Evolutionary conservation across 2,888 invertebrate species (phyloP), one percentile per base, ranked within the genome.

Genomic region (Dugesia japonica): DNA sequence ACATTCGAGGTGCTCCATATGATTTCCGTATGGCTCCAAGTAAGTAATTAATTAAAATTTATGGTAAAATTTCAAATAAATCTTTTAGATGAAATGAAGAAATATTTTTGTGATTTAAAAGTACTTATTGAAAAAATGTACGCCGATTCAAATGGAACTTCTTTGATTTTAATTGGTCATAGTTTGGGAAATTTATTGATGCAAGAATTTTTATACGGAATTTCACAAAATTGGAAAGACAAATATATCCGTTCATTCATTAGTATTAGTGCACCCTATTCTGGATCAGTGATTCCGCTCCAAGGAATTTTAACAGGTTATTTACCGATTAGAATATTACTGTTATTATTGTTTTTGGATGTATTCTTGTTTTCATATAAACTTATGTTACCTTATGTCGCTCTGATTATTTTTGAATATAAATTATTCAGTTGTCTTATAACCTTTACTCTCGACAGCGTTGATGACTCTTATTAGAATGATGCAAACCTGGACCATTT

Each of bases 121-220:
- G 17, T 4, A 9, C 23, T 56, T n/a, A 56, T 56, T 56, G 56
- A 56, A n/a, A 23, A 56, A 23, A 56, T 56, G 56, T n/a, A 56
- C n/a, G 56, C 4, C n/a, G 23, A 56, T 9, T 1, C n/a, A 4
- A 56, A 56, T 1, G 20, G 23, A n/a, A 56, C 4, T 9, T n/a
- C 56, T 1, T 90, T 95, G 4, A 90, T 94, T 0, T 83, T 95
- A 0, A 83, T 98, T 38, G 90, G 90, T 1, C 98, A 99, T 86
- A 94, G 94, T 81, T 95, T 98, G 95, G 98, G 98, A 0, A 83
- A 92, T 20, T 90, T 92, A 0, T 90, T 93, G 89, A 88, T 89
- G 0, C 86, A 92, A 78, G 89, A 91, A 81, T 93, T 97, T 85
- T 87, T 95, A 28, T 90, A 91, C 80, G 86, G 88, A 77, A 91